These are phyloP conservation scores for Takifugu rubripes DNA, from an alignment of 2,797 vertebrate genomes.

Conservation along the genomic window DNA sequence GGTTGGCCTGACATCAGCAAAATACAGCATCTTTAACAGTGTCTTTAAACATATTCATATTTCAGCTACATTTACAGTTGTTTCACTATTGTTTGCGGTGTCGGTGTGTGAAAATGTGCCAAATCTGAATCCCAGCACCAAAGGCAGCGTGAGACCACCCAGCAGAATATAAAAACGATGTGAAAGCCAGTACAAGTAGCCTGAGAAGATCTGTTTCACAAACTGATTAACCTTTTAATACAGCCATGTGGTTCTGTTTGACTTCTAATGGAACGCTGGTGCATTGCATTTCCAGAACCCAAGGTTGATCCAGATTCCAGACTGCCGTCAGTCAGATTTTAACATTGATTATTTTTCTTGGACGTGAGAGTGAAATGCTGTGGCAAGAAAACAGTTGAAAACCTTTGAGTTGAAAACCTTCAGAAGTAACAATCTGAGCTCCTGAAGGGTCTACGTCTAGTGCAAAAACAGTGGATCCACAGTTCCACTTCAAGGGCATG, in stretches of 20 bases:
- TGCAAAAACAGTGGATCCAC: conserved; percentile 79
- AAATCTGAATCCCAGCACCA: conserved; percentile 55
- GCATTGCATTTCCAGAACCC: conserved; percentile 22
- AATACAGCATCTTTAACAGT: conserved; percentile 77
- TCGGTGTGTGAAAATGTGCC: conserved; percentile 45
- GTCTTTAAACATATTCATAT: conserved; percentile 73
- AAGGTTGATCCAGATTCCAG: conserved; percentile 32
- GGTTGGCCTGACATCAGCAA: conserved; percentile 57
- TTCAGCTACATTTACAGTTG: conserved; percentile 68
- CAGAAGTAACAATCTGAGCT: conserved; percentile 61
- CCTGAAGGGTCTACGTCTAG: conserved; percentile 65
- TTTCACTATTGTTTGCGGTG: conserved; percentile 40
- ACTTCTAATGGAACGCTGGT: conserved; percentile 24
- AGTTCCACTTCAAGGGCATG: conserved; percentile 77
- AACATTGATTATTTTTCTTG: conserved; percentile 39
- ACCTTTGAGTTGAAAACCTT: conserved; percentile 56
- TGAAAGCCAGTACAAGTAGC: conserved; percentile 50
- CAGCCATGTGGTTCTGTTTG: conserved; percentile 16
- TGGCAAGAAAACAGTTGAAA: conserved; percentile 25
- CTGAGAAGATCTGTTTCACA: conserved; percentile 75
- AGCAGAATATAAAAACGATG: conserved; percentile 45
- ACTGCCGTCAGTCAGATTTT: conserved; percentile 40
- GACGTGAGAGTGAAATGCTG: conserved; percentile 45
- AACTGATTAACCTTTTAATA: conserved; percentile 43
- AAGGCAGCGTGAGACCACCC: conserved; percentile 53